Percentiles rank a stretch among this genome's conserved stretches.
phyloP scores from a whole-genome alignment of 2,797 vertebrate genomes.

The Semotilus atromaculatus region DNA sequence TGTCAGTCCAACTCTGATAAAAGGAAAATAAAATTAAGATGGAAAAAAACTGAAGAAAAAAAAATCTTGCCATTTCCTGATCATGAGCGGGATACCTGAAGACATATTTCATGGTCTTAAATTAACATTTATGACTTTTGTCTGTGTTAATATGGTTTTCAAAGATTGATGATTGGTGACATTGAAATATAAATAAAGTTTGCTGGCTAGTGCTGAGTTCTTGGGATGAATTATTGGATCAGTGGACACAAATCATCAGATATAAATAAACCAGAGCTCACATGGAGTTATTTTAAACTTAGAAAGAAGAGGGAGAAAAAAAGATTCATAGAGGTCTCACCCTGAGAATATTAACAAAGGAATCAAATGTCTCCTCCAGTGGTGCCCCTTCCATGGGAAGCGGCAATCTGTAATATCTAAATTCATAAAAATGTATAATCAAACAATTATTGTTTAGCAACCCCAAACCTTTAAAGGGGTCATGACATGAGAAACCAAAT shows the following conservation, averaged over 20 bases:
- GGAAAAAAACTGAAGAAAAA: background rate
- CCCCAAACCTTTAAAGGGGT: no score
- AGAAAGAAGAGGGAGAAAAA: background rate
- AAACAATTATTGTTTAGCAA: background rate
- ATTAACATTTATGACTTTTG: conserved; percentile 42
- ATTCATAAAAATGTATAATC: background rate
- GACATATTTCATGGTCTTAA: conserved; percentile 8
- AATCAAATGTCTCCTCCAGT: conserved; percentile 81
- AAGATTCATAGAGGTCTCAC: conserved; percentile 68
- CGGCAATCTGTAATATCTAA: conserved; percentile 84
- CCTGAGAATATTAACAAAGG: conserved; percentile 81
- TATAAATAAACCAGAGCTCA: conserved; percentile 2
- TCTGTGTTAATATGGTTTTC: background rate
- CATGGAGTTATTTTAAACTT: conserved; percentile 35
- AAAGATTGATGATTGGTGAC: conserved; percentile 35
- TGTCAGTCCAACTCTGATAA: background rate
- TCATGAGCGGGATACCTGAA: background rate
- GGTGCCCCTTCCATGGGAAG: conserved; percentile 82
- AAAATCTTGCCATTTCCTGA: background rate
- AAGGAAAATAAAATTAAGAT: background rate
- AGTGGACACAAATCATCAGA: conserved; percentile 25
- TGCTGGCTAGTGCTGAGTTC: conserved; percentile 6
- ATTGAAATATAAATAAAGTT: conserved; percentile 42
- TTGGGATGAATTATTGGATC: conserved; percentile 31
- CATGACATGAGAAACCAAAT: no score